Base-by-base conservation (phyloP, 2,113 vertebrate species). In the Odontesthes bonariensis region DNA sequence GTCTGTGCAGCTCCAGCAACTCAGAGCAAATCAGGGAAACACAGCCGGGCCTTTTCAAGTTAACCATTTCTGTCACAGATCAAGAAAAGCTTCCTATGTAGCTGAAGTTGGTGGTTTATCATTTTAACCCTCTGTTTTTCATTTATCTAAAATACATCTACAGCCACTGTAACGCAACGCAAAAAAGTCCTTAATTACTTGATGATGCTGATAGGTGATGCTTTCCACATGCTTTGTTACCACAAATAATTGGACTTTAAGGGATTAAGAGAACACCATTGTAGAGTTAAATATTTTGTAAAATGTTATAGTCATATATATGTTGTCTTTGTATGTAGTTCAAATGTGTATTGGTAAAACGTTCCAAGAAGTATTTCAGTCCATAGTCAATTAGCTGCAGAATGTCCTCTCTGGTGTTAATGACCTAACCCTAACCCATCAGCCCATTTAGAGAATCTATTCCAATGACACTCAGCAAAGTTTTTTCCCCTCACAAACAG, bases 1-100 rank as follows among this genome's bases (percentile, higher is more conserved):
- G 90, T 90, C 87, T 81, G 91, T 87, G 91, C 59, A 85, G 91
- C 91, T 72, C 68, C 79, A 74, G 16, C 92, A n/a, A 69, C 90
- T n/a, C 44, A n/a, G 47, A 76, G 59, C 78, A 60, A 53, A 69
- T 62, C 70, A 54, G 59, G 74, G 27, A 16, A 55, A 69, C 1
- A 13, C 44, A 53, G 65, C 75, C 35, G n/a, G 65, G 57, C 44
- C 75, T 8, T 20, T 19, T 65, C n/a, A 46, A 51, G 61, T 80
- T 67, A 75, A 82, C 82, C 27, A 1, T 69, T 83, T 86, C 60
- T 61, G 23, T 8, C 2, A 17, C 27, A 13, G 20, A 40, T 42
- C 13, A 14, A 8, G 8, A 13, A 20, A 35, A 38, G n/a, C 27
- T 31, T 33, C 55, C 19, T 32, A 27, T 62, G 51, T 5, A 31